A percentile compares a stretch with the other conserved stretches of the same genome.
Conservation (phyloP, 2,113 vertebrate species). For the Heterochromis multidens region DNA sequence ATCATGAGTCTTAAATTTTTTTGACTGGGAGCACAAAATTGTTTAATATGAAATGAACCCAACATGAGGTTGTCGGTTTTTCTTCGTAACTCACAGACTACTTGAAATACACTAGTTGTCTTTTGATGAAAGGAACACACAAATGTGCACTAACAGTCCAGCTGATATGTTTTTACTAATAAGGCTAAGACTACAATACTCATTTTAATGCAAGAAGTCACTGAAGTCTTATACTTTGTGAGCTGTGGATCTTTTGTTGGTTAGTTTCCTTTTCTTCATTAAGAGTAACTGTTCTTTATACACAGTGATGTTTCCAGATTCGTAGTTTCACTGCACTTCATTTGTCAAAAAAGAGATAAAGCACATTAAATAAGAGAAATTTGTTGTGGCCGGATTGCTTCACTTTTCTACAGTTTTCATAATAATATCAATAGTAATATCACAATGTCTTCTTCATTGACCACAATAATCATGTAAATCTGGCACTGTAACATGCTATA, state of each 20-base stretch:
- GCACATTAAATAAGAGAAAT: too few species aligned
- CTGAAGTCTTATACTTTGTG: too few species aligned
- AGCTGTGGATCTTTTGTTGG: background rate
- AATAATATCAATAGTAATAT: background rate
- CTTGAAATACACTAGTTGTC: background rate
- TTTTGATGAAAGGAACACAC: too few species aligned
- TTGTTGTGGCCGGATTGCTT: background rate
- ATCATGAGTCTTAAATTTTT: too few species aligned
- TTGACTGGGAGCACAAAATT: too few species aligned
- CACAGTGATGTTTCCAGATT: background rate
- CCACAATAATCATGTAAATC: too few species aligned
- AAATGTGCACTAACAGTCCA: background rate
- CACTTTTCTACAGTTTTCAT: background rate
- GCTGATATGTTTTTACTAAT: too few species aligned
- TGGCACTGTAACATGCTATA: too few species aligned
- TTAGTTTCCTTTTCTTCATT: background rate
- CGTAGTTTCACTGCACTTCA: fast-evolving
- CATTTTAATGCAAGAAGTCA: background rate
- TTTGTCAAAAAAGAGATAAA: too few species aligned
- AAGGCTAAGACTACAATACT: background rate
- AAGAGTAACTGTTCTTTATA: fast-evolving
- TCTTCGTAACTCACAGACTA: background rate
- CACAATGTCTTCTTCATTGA: too few species aligned
- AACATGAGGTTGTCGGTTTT: too few species aligned
- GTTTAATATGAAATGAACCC: too few species aligned